These are phyloP conservation scores for Typhlichthys eigenmanni DNA, from an alignment of 2,797 vertebrate species.

Conservation along the genomic window DNA sequence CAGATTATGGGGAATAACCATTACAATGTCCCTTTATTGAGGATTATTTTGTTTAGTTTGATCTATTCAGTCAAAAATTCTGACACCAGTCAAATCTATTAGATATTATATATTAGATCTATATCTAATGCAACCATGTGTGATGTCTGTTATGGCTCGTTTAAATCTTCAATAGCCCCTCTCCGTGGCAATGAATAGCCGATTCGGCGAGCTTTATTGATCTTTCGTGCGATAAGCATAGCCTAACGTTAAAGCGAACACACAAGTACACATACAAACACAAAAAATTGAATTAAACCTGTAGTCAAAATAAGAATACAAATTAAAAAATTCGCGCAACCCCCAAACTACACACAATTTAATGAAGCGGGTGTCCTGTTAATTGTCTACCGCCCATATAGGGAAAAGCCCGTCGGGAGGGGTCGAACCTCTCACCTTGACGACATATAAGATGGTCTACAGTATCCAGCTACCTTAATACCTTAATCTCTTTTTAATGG, in stretches of 20 bases:
- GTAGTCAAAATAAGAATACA: too few species aligned
- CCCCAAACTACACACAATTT: constrained; percentile 11
- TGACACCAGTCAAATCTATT: too few species aligned
- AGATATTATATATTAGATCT: too few species aligned
- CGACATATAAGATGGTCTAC: constrained; percentile 64
- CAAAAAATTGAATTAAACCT: background rate
- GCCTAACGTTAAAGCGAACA: too few species aligned
- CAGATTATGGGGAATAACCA: too few species aligned
- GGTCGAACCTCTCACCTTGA: constrained; percentile 64
- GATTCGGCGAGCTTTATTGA: constrained; percentile 17
- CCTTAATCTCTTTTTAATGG: constrained; percentile 83
- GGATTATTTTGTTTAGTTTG: too few species aligned
- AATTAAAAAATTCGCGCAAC: background rate
- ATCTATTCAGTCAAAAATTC: too few species aligned
- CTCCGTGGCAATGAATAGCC: constrained; percentile 18
- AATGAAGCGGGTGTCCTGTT: constrained; percentile 56
- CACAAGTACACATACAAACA: constrained; percentile 7
- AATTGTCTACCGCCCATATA: constrained; percentile 24
- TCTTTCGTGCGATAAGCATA: background rate
- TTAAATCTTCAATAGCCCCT: background rate
- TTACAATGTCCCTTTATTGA: too few species aligned
- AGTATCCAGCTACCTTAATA: constrained; percentile 72
- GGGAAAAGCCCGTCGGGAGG: constrained; percentile 26
- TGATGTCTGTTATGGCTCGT: background rate
- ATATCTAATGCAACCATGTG: background rate